Percentiles rank a stretch among this genome's conserved stretches.
These are phyloP conservation scores for Callosobruchus maculatus DNA, from an alignment of 2,888 invertebrate genomes.

Conservation along the genomic window DNA sequence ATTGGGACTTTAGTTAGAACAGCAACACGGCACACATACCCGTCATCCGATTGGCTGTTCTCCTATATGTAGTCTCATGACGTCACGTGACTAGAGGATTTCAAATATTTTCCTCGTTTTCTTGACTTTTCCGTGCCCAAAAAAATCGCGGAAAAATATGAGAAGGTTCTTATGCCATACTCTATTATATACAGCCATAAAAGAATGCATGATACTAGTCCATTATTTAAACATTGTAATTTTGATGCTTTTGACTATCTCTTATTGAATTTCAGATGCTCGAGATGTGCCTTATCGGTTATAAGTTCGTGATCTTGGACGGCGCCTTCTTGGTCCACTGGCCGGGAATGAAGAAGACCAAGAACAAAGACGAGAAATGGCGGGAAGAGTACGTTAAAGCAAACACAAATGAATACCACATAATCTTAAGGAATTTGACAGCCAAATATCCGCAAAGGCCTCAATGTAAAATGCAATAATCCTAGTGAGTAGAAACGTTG, in stretches of 20 bases:
- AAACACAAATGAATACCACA: slow-evolving; percentile 53
- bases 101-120: too few relatives aligned
- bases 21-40: too few relatives aligned
- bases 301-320: slow-evolving; percentile 68
- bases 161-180: too few relatives aligned
- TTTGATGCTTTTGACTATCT: background rate
- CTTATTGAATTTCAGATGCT: slow-evolving; percentile 59
- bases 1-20: too few relatives aligned
- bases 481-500: background rate
- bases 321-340: slow-evolving; percentile 71
- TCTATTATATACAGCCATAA: too few relatives aligned
- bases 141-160: too few relatives aligned
- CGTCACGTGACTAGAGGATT: too few relatives aligned
- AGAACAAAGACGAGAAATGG: slow-evolving; percentile 40
- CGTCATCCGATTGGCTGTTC: too few relatives aligned
- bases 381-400: slow-evolving; percentile 36
- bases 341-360: slow-evolving; percentile 58
- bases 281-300: slow-evolving; percentile 71
- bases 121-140: too few relatives aligned
- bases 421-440: slow-evolving; percentile 51
- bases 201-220: too few relatives aligned
- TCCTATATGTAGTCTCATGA: too few relatives aligned
- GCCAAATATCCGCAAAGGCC: slow-evolving; percentile 49
- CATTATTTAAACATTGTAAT: too few relatives aligned
- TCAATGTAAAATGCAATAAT: slow-evolving; percentile 40